These are phyloP conservation scores for Xanthorhoe spadicearia DNA, from an alignment of 2,888 invertebrate species.

Conservation along the genomic window DNA sequence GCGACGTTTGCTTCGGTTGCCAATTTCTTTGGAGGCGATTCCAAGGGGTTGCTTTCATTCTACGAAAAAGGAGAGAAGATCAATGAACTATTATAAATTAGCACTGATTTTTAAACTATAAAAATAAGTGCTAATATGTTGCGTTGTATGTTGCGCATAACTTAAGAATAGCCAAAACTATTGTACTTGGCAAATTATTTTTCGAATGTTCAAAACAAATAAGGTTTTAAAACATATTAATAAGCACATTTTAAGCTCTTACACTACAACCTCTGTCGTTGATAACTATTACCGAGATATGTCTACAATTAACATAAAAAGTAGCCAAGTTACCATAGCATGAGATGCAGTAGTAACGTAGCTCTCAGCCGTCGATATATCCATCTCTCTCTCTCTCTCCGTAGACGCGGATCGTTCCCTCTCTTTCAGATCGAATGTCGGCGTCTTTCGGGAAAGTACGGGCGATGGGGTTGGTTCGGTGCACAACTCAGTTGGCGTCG, in stretches of 20 bases:
- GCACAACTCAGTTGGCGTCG: constrained; percentile 67
- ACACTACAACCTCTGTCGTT: no score
- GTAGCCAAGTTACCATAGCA: constrained; percentile 58
- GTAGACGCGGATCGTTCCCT: constrained; percentile 44
- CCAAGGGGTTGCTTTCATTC: constrained; percentile 60
- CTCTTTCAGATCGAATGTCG: constrained; percentile 38
- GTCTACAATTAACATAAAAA: not conserved
- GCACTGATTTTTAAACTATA: no score
- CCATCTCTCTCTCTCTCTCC: constrained; percentile 49
- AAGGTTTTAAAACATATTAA: no score
- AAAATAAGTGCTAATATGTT: no score
- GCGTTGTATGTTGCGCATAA: no score
- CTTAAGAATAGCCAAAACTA: no score
- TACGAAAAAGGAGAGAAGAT: constrained; percentile 40
- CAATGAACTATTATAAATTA: no score
- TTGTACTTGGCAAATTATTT: no score
- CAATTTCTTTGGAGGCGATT: constrained; percentile 71
- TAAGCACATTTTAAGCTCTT: no score
- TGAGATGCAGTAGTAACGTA: constrained; percentile 59
- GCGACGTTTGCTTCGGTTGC: constrained; percentile 60
- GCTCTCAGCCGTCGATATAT: constrained; percentile 51
- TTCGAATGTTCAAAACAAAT: no score
- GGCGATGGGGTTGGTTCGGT: constrained; percentile 61
- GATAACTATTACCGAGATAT: no score
- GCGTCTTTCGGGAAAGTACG: constrained; percentile 22